Percentiles rank a stretch among this genome's conserved stretches.
phyloP scores from a whole-genome alignment of 2,797 vertebrate species.

The Bovichtus variegatus region DNA sequence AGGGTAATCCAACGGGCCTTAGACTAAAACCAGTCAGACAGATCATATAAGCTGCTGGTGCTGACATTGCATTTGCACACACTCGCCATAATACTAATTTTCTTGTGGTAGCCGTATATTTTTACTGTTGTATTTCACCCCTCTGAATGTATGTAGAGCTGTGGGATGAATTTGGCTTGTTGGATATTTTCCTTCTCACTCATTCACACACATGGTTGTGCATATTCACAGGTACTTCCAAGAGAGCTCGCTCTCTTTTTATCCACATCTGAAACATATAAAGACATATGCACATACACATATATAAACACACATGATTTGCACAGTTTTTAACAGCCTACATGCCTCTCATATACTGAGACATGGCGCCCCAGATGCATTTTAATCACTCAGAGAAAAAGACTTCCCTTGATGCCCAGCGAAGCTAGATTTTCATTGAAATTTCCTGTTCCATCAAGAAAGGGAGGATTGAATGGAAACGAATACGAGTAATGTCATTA shows the following conservation, averaged over 20 bases:
- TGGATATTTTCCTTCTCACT: neutral
- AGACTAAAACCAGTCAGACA: neutral
- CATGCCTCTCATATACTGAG: constrained; percentile 16
- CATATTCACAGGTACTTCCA: neutral
- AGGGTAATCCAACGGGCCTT: neutral
- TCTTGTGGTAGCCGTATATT: neutral
- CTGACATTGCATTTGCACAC: too few species aligned
- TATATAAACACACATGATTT: neutral
- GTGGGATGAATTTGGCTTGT: neutral
- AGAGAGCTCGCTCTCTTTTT: neutral
- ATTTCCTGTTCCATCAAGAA: constrained; percentile 40
- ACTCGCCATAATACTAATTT: neutral
- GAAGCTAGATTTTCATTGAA: constrained; percentile 51
- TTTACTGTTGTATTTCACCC: neutral
- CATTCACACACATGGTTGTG: neutral
- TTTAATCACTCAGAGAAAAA: constrained; percentile 54
- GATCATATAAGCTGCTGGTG: neutral
- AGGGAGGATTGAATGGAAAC: constrained; percentile 44
- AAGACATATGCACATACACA: neutral
- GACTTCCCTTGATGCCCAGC: constrained; percentile 33
- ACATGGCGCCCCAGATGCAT: constrained; percentile 37
- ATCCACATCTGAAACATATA: neutral
- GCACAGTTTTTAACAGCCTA: neutral
- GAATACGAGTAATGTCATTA: constrained; percentile 51
- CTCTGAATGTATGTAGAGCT: neutral